These are phyloP conservation scores for Collichthys lucidus DNA, from an alignment of 2,113 vertebrate genomes.

Conservation along the genomic window DNA sequence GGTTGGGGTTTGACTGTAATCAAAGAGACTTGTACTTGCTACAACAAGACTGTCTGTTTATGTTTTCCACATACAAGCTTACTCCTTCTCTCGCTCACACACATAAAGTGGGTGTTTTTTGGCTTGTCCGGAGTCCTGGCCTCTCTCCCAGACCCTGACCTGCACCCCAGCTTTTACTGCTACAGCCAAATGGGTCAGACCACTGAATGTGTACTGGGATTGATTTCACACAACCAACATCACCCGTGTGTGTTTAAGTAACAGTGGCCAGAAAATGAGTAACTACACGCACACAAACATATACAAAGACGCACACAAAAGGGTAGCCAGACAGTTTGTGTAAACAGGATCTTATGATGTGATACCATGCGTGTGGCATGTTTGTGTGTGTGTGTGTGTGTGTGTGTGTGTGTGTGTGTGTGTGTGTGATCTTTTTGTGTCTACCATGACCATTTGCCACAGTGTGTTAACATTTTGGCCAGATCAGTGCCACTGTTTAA, in stretches of 20 bases:
- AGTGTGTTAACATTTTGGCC: conserved; percentile 5
- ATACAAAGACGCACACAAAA: conserved; percentile 30
- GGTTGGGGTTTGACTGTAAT: neutral
- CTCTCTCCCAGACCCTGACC: conserved; percentile 62
- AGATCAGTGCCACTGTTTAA: conserved; percentile 33
- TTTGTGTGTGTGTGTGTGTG: conserved; percentile 16
- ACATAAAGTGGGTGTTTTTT: conserved; percentile 50
- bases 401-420: conserved; percentile 21
- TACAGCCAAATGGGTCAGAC: conserved; percentile 71
- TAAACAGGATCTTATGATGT: conserved; percentile 55
- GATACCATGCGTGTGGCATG: conserved; percentile 15
- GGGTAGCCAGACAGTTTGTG: conserved; percentile 46
- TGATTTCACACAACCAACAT: conserved; percentile 70
- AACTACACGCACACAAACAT: conserved; percentile 27
- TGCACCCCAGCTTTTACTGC: conserved; percentile 44
- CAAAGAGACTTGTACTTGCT: neutral
- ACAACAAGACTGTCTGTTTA: neutral
- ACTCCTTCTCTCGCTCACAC: neutral
- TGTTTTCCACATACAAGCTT: conserved; percentile 9
- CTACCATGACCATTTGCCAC: conserved; percentile 39
- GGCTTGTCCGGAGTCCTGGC: conserved; percentile 65
- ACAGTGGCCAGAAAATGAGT: conserved; percentile 49
- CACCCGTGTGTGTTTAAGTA: conserved; percentile 46
- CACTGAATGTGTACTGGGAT: conserved; percentile 51
- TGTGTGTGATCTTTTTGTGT: neutral